Evolutionary conservation across 2,888 invertebrate species (phyloP).

Genomic region (Trachelus tabidus): DNA sequence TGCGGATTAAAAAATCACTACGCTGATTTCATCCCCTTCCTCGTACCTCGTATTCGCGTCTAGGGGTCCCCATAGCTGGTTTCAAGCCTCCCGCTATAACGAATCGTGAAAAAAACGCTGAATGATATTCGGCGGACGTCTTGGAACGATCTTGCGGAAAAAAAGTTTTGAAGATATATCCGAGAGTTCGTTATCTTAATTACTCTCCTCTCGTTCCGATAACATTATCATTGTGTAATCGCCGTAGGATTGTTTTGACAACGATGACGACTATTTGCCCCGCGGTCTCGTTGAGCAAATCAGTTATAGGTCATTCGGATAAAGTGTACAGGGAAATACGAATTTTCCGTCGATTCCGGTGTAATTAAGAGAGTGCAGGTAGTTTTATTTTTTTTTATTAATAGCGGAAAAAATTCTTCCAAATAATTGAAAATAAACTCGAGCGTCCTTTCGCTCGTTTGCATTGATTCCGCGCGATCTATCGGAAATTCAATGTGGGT

Average conservation of each 20-base stretch:
- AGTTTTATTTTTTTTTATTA: background rate
- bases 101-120: background rate
- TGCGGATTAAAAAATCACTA: constrained; percentile 21
- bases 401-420: background rate
- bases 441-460: background rate
- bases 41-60: background rate
- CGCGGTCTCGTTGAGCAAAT: too few species aligned
- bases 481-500: background rate
- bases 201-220: background rate
- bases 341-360: background rate
- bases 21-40: background rate
- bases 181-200: background rate
- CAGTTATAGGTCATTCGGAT: too few species aligned
- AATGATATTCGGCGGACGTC: background rate
- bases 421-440: background rate
- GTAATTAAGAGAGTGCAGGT: background rate
- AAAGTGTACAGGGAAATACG: too few species aligned
- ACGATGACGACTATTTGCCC: background rate
- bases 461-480: background rate
- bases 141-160: background rate
- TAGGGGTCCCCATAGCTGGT: background rate
- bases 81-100: background rate
- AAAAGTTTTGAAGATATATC: background rate
- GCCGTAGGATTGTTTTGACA: background rate
- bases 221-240: too few species aligned